Conservation (phyloP, 1,140 invertebrate species). For the Schlechtendalia chinensis region DNA sequence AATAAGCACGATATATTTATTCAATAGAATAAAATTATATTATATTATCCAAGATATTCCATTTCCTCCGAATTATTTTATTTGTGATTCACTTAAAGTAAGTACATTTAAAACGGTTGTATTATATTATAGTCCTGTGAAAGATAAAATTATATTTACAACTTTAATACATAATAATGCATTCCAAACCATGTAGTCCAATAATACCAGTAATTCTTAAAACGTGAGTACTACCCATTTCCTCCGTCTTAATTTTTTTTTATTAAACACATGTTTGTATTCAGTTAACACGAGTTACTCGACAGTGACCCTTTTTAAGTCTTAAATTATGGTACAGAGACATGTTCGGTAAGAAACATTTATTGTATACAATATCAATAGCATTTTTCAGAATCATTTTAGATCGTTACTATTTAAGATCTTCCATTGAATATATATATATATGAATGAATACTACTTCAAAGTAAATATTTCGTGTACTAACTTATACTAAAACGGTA, state of each 20-base stretch:
- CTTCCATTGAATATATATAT: not conserved
- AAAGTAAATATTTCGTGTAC: not conserved
- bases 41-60: no score
- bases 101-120: not conserved
- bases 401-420: not conserved
- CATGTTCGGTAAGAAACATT: not conserved
- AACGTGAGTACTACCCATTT: constrained; percentile 29
- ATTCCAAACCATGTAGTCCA: not conserved
- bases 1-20: not conserved
- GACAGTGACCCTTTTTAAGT: constrained; percentile 1
- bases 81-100: not conserved
- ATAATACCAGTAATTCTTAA: constrained; percentile 18
- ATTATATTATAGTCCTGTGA: not conserved
- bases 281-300: constrained; percentile 5
- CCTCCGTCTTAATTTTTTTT: constrained; percentile 39
- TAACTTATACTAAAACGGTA: not conserved
- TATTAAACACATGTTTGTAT: constrained; percentile 19
- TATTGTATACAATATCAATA: constrained; percentile 16
- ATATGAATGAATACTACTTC: not conserved
- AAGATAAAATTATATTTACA: not conserved
- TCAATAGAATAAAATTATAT: not conserved
- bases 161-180: not conserved
- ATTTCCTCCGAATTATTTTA: not conserved
- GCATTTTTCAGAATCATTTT: not conserved
- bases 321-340: not conserved